These are phyloP conservation scores for Ectemnius continuus DNA, from an alignment of 2,888 invertebrate species.

Conservation along the genomic window DNA sequence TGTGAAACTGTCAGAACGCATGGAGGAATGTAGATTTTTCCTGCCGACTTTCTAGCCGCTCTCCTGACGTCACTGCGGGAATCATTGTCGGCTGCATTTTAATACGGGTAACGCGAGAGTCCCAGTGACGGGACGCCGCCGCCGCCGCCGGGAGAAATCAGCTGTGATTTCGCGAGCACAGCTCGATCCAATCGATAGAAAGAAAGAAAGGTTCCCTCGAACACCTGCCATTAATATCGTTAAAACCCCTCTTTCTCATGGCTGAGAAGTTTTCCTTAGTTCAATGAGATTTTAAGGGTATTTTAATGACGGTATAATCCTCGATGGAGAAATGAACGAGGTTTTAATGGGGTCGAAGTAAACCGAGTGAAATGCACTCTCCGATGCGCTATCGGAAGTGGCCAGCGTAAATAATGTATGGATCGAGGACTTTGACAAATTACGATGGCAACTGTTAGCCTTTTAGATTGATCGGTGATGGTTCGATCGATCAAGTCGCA, in stretches of 20 bases:
- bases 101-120: conserved; percentile 25
- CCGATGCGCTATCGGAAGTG: background rate
- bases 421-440: conserved; percentile 1
- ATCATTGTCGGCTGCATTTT: conserved; percentile 52
- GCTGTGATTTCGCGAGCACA: too few species aligned
- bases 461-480: background rate
- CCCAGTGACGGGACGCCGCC: background rate
- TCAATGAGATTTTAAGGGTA: too few species aligned
- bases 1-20: conserved; percentile 56
- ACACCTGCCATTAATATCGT: too few species aligned
- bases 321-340: too few species aligned
- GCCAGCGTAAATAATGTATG: background rate
- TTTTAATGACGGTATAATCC: too few species aligned
- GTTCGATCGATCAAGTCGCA: background rate
- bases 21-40: conserved; percentile 63
- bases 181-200: too few species aligned
- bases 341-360: too few species aligned
- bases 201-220: too few species aligned
- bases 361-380: background rate
- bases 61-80: conserved; percentile 50
- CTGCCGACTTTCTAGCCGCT: conserved; percentile 54
- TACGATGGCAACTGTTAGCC: background rate
- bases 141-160: conserved; percentile 1
- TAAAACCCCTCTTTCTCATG: too few species aligned
- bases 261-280: too few species aligned